A percentile compares a stretch with the other conserved stretches of the same genome.
Evolutionary conservation across 2,797 vertebrate genomes (phyloP).

Genomic region (Typhlichthys subterraneus): DNA sequence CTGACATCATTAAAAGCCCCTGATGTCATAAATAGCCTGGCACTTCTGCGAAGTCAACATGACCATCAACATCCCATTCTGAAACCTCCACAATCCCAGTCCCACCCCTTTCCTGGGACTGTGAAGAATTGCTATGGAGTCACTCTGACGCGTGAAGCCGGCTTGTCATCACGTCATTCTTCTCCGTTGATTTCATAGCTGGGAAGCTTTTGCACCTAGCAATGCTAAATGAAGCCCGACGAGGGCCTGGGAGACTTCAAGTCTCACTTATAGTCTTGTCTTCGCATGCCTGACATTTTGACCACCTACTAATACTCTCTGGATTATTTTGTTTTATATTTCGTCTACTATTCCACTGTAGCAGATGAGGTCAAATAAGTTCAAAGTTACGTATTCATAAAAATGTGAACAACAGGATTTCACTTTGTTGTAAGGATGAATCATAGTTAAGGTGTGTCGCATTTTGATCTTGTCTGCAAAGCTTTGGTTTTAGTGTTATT

Average conservation of each 20-base stretch:
- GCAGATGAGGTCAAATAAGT: constrained; percentile 26
- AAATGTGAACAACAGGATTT: constrained; percentile 3
- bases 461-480: constrained; percentile 15
- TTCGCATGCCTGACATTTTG: constrained; percentile 45
- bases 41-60: background rate
- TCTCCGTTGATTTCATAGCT: constrained; percentile 59
- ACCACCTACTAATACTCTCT: constrained; percentile 55
- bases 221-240: constrained; percentile 10
- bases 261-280: constrained; percentile 35
- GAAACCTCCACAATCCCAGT: constrained; percentile 1
- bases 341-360: constrained; percentile 20
- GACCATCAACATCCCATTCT: constrained; percentile 8
- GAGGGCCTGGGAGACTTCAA: constrained; percentile 38
- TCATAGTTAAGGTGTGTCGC: constrained; percentile 19
- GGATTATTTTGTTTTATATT: constrained; percentile 7
- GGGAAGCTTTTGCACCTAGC: constrained; percentile 53
- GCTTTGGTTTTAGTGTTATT: constrained; percentile 23
- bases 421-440: constrained; percentile 29
- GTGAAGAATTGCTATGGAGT: constrained; percentile 44
- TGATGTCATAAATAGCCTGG: background rate
- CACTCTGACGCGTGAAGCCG: constrained; percentile 54
- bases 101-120: constrained; percentile 26
- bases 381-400: constrained; percentile 26
- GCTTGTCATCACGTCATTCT: constrained; percentile 61
- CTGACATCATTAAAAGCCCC: no score